A percentile compares a stretch with the other conserved stretches of the same genome.
Conservation (phyloP, 2,888 invertebrate genomes). For the Cosmorhoe ocellata region DNA sequence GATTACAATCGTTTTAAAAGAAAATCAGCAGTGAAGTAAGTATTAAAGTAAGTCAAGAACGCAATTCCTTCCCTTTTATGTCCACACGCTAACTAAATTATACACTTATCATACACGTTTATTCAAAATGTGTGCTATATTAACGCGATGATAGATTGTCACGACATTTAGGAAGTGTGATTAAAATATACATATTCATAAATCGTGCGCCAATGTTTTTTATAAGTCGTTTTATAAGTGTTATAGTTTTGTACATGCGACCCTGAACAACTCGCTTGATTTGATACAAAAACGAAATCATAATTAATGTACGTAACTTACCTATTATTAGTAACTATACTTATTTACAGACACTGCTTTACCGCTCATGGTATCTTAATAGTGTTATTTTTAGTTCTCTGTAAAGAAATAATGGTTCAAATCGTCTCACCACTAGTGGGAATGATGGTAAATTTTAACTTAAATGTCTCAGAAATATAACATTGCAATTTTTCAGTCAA, state of each 20-base stretch:
- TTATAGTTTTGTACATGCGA: background rate
- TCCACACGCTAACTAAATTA: slow-evolving; percentile 3
- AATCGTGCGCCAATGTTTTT: background rate
- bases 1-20: slow-evolving; percentile 1
- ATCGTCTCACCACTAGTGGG: no score
- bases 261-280: background rate
- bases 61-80: slow-evolving; percentile 12
- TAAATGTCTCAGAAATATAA: no score
- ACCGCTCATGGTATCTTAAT: no score
- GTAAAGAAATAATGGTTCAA: no score
- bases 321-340: no score
- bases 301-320: no score
- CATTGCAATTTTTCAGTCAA: no score
- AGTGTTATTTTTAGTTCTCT: no score
- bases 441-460: no score
- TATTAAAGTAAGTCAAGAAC: slow-evolving; percentile 8
- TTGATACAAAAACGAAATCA: no score
- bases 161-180: slow-evolving; percentile 16
- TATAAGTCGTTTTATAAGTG: background rate
- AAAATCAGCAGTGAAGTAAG: background rate
- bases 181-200: slow-evolving; percentile 11
- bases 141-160: slow-evolving; percentile 12
- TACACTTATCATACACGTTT: background rate
- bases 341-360: no score
- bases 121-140: slow-evolving; percentile 8